Evolutionary conservation across 2,113 vertebrate genomes (phyloP).

Genomic region (Eretmochelys imbricata): DNA sequence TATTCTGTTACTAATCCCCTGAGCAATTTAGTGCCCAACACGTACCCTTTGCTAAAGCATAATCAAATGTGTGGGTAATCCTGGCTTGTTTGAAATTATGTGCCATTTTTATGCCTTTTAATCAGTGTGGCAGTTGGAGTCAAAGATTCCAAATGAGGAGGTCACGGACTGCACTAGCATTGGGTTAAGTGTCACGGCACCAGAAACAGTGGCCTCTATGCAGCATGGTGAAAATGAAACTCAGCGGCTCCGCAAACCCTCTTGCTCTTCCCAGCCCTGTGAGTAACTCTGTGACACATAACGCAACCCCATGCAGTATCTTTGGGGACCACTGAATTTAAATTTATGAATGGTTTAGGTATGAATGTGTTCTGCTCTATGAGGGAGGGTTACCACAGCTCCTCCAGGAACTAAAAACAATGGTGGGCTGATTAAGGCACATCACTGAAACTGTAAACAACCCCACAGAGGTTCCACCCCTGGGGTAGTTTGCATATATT

Average conservation of each 20-base stretch:
- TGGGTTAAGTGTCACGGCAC: background rate
- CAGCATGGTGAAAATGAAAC: background rate
- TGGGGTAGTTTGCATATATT: background rate
- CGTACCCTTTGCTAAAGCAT: constrained; percentile 26
- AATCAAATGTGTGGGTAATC: constrained; percentile 26
- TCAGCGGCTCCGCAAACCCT: background rate
- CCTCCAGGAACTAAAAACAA: background rate
- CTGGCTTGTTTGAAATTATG: constrained; percentile 35
- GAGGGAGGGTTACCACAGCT: background rate
- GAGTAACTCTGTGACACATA: background rate
- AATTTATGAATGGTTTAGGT: background rate
- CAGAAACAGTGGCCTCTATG: background rate
- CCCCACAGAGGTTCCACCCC: background rate
- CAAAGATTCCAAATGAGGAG: background rate
- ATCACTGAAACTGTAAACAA: background rate
- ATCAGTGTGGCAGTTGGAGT: background rate
- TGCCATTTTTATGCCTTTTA: constrained; percentile 29
- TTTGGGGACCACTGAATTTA: background rate
- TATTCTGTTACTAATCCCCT: constrained; percentile 62
- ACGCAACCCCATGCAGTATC: background rate
- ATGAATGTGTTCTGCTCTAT: background rate
- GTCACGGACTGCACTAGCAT: background rate
- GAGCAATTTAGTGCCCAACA: constrained; percentile 59
- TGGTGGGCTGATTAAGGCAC: background rate
- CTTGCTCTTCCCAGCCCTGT: background rate